These are phyloP conservation scores for Phoebastria nigripes DNA, from an alignment of 2,797 vertebrate genomes.

Conservation along the genomic window DNA sequence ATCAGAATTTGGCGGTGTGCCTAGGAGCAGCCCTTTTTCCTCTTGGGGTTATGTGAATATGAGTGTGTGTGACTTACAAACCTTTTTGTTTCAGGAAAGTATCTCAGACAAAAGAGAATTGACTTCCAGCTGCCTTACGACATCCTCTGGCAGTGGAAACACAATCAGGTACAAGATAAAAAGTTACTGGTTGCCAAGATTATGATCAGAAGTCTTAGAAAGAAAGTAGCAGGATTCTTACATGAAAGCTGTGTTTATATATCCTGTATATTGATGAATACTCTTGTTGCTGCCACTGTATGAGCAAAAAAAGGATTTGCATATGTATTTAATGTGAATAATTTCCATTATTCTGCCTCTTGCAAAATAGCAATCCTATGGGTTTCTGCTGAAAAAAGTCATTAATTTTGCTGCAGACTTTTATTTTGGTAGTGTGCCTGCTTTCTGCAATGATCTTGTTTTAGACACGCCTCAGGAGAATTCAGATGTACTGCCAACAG, in stretches of 20 bases:
- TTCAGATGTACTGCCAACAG: conserved; percentile 71
- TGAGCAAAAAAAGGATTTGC: conserved; percentile 18
- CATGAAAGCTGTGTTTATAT: not conserved
- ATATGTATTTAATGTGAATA: conserved; percentile 28
- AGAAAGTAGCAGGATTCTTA: not conserved
- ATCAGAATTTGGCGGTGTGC: not conserved
- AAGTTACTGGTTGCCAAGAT: not conserved
- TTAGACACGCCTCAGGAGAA: conserved; percentile 63
- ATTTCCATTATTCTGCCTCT: conserved; percentile 30
- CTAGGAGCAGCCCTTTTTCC: not conserved
- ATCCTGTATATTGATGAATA: not conserved
- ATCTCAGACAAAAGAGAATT: conserved; percentile 93
- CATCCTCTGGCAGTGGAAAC: conserved; percentile 95
- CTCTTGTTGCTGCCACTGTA: not conserved
- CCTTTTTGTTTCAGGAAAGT: conserved; percentile 85
- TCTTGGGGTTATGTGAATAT: not conserved
- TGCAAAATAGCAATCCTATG: conserved; percentile 41
- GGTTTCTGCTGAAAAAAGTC: not conserved
- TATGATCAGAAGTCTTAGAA: not conserved
- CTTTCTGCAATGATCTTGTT: conserved; percentile 25
- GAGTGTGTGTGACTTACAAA: not conserved
- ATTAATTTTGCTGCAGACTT: conserved; percentile 40
- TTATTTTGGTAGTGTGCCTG: conserved; percentile 66
- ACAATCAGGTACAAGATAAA: conserved; percentile 86
- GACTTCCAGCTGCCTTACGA: conserved; percentile 98